Base-by-base conservation (phyloP, 1,140 invertebrate species). In the Drosophila truncata region DNA sequence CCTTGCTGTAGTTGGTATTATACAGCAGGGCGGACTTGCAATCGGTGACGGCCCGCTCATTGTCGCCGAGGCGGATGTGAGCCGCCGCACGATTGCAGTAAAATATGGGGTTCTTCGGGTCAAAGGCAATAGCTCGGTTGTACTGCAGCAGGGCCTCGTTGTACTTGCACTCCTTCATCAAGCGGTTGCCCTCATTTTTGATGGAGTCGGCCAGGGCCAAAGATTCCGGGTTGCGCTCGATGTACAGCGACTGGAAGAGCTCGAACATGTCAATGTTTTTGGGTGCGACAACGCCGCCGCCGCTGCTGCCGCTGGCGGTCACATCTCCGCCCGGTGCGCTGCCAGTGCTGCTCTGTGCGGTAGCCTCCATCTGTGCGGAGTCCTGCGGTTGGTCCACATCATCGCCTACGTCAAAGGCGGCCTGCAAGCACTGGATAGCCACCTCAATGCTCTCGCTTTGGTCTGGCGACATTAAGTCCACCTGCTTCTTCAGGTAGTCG, bases 71-170 rank as follows among this genome's bases (percentile, higher is more conserved):
- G 93, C 98, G 97, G 83, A 96, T 98, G 87, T 97, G 95, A 11
- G 97, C 97, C 10, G 98, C 98, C 49, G 98, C 98, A 78, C 98
- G 95, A 93, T 99, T 99, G 91, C 98, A 98, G 93, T 97, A 99
- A 93, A 97, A 99, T n/a, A 99, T 96, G 5, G 98, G 95, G 94
- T 99, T 99, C 61, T 95, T 95, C 13, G 95, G 95, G 92, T 99
- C 97, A 39, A 98, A 93, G 74, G 96, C 94, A 72, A 99, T 97
- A 16, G 98, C 98, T 77, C 95, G 95, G 77, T 96, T 95, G 92
- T 99, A 99, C 88, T 95, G 95, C 8, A 95, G 94, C 20, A 98
- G 85, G 7, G 98, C 98, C 93, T 97, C 97, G 13, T 94, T 94
- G 92, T 95, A 97, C 79, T 96, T 95, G 41, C 96, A 95, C 41